phyloP scores from a whole-genome alignment of 2,113 vertebrate genomes.

The Cottus gobio region DNA sequence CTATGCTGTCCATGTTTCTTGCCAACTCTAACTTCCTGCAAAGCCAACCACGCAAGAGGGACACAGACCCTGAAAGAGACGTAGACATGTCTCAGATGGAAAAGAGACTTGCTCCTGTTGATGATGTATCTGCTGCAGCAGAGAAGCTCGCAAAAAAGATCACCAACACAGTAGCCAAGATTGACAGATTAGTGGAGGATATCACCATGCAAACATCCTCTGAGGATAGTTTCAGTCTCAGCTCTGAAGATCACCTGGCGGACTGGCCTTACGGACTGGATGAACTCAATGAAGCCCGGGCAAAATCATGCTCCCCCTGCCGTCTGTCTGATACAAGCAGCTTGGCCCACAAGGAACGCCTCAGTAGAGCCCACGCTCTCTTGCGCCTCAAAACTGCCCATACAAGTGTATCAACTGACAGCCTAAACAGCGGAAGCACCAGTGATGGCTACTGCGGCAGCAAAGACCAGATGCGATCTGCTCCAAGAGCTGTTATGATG shows the following conservation, averaged over 20 bases:
- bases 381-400: conserved; percentile 89
- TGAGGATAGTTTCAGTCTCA: conserved; percentile 96
- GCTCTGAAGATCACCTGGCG: conserved; percentile 92
- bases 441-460: conserved; percentile 91
- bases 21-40: conserved; percentile 92
- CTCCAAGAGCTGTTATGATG: conserved; percentile 76
- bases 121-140: conserved; percentile 86
- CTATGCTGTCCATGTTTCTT: conserved; percentile 92
- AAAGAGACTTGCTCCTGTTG: conserved; percentile 76
- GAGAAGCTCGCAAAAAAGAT: conserved; percentile 93
- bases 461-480: conserved; percentile 87
- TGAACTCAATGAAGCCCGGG: conserved; percentile 87
- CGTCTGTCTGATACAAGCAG: conserved; percentile 85
- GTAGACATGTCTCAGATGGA: conserved; percentile 71
- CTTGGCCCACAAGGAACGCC: conserved; percentile 82
- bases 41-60: conserved; percentile 86
- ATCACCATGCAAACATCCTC: conserved; percentile 96
- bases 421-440: conserved; percentile 94
- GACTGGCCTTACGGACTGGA: conserved; percentile 91
- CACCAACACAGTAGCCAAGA: conserved; percentile 92
- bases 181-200: conserved; percentile 95
- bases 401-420: conserved; percentile 93
- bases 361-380: conserved; percentile 86
- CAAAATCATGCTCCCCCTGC: conserved; percentile 92
- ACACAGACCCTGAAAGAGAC: conserved; percentile 86